Evolutionary conservation across 2,888 invertebrate species (phyloP).

Genomic region (Brachyptera putata): DNA sequence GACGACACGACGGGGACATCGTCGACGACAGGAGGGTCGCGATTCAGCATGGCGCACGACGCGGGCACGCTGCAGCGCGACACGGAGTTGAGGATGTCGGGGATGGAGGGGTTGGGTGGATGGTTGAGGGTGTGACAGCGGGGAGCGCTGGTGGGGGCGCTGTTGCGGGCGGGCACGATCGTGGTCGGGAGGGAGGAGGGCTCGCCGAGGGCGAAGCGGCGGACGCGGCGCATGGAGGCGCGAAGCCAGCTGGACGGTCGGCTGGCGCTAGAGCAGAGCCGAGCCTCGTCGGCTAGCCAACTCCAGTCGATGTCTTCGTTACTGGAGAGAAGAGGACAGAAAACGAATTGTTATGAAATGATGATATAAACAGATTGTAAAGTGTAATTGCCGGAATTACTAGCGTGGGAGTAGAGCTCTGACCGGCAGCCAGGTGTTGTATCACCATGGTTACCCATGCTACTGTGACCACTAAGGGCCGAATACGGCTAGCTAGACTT

Average conservation of each 20-base stretch:
- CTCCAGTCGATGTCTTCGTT: conserved; percentile 42
- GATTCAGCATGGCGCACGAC: conserved; percentile 31
- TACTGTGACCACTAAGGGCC: too few relatives aligned
- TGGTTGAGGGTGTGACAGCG: not conserved
- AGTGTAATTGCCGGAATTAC: too few relatives aligned
- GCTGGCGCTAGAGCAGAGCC: conserved; percentile 34
- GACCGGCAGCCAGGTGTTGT: too few relatives aligned
- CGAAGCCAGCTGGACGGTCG: conserved; percentile 47
- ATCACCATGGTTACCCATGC: too few relatives aligned
- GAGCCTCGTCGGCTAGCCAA: conserved; percentile 41
- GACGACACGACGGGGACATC: conserved; percentile 22
- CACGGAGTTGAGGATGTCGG: conserved; percentile 37
- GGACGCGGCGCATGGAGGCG: conserved; percentile 53
- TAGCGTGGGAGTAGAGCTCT: too few relatives aligned
- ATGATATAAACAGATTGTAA: too few relatives aligned
- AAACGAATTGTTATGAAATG: too few relatives aligned
- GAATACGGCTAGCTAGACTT: too few relatives aligned
- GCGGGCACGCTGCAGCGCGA: conserved; percentile 32
- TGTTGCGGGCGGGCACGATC: not conserved
- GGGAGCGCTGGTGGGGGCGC: conserved; percentile 1
- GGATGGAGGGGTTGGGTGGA: conserved; percentile 1
- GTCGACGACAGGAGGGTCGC: conserved; percentile 17
- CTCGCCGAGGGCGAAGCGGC: conserved; percentile 50
- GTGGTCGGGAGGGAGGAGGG: conserved; percentile 28
- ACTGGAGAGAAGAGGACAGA: not conserved